Conservation (phyloP, 2,888 invertebrate species). For the Drepana falcataria region DNA sequence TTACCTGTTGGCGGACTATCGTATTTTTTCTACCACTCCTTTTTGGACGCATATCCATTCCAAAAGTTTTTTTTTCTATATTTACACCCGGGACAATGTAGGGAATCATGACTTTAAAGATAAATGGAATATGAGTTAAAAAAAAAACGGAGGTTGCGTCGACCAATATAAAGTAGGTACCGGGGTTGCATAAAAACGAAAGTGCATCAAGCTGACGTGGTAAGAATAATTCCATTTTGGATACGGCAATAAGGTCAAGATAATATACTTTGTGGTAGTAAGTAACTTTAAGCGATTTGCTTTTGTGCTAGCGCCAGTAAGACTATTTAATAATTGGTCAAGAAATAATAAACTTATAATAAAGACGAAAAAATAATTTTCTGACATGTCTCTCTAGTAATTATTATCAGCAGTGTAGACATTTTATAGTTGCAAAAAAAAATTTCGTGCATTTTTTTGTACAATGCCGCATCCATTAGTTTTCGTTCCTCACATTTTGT, state of each 20-base stretch:
- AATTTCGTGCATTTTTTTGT: not conserved
- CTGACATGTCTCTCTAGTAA: too few species aligned
- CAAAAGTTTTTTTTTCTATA: slow-evolving; percentile 39
- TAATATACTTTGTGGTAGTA: too few species aligned
- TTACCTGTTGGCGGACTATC: slow-evolving; percentile 35
- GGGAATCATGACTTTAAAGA: slow-evolving; percentile 62
- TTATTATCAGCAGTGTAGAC: too few species aligned
- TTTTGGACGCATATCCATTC: slow-evolving; percentile 21
- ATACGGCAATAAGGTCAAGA: slow-evolving; percentile 17
- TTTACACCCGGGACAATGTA: slow-evolving; percentile 63
- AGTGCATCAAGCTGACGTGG: slow-evolving; percentile 40
- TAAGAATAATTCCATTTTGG: slow-evolving; percentile 15
- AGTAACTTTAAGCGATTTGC: too few species aligned
- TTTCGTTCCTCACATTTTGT: slow-evolving; percentile 12
- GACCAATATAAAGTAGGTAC: slow-evolving; percentile 54
- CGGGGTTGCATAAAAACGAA: slow-evolving; percentile 59
- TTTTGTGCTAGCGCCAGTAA: too few species aligned
- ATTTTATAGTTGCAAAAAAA: not conserved
- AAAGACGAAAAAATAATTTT: too few species aligned
- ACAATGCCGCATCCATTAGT: slow-evolving; percentile 37
- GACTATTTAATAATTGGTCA: too few species aligned
- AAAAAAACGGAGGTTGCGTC: slow-evolving; percentile 49
- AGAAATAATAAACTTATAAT: too few species aligned
- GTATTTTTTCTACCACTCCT: slow-evolving; percentile 29
- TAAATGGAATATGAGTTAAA: slow-evolving; percentile 56